phyloP scores from a whole-genome alignment of 2,113 vertebrate species.

The Coryphaenoides rupestris region DNA sequence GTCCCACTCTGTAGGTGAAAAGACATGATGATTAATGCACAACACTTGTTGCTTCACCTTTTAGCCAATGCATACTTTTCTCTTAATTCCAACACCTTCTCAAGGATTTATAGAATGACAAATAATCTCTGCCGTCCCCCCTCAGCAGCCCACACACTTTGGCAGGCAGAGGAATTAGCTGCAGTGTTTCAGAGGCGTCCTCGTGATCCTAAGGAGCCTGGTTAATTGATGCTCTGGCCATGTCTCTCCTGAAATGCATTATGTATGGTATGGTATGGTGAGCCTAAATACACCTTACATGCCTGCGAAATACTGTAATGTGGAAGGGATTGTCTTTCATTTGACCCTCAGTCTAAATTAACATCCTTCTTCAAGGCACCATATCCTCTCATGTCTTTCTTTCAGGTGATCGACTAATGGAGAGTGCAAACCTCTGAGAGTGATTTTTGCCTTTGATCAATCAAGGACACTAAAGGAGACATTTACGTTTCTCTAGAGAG shows the following conservation, averaged over 20 bases:
- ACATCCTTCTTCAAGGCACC: background rate
- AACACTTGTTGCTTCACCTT: background rate
- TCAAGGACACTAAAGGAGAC: conserved; percentile 38
- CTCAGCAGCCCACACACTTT: conserved; percentile 23
- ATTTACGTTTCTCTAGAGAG: background rate
- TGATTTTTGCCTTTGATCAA: conserved; percentile 16
- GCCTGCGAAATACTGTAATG: background rate
- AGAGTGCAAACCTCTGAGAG: conserved; percentile 9
- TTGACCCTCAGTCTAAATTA: background rate
- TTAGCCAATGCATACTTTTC: conserved; percentile 5
- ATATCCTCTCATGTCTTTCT: background rate
- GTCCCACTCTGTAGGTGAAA: conserved; percentile 2
- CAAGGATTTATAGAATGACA: too few species aligned
- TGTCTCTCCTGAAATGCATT: conserved; percentile 44
- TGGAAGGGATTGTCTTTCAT: background rate
- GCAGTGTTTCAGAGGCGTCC: conserved; percentile 37
- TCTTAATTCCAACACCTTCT: conserved; percentile 14
- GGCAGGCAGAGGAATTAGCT: conserved; percentile 46
- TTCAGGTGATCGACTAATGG: conserved; percentile 14
- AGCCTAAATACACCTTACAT: background rate
- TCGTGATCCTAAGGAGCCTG: conserved; percentile 20
- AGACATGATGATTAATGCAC: conserved; percentile 24
- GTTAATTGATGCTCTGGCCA: conserved; percentile 19
- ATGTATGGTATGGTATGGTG: background rate
- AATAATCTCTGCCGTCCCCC: too few species aligned